Base-by-base conservation (phyloP, 2,113 vertebrate species). In the Lamprotornis superbus region DNA sequence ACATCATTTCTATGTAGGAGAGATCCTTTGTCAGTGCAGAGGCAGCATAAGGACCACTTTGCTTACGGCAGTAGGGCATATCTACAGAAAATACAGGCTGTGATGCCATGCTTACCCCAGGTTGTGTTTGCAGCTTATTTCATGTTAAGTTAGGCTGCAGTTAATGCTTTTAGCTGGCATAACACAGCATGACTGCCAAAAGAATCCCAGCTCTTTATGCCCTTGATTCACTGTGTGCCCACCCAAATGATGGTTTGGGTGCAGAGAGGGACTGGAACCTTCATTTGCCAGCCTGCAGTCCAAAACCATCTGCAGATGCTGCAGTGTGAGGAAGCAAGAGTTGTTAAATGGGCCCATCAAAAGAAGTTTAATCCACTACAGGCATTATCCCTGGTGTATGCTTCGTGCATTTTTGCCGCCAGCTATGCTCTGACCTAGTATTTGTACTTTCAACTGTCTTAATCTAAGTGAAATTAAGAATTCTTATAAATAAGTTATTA, bases 361-460 rank as follows among this genome's bases (percentile, higher is more conserved):
- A 86, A 91, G 33, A 70, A n/a, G 40, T 80, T 86, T 81, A 81
- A 78, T 86, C 49, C 40, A 42, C 73, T 83, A 14, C 12, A 10
- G 83, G 8, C n/a, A 25, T 75, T 70, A 64, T 74, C 59, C 47
- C 40, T 89, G 35, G 37, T 77, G 59, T 40, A 57, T 76, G 44
- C 47, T 94, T 83, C 77, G 57, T 74, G 75, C 35, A 35, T 83
- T 95, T 95, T 96, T 0, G 82, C 95, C 94, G 86, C 88, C 79
- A 92, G 93, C 96, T 87, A 76, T 83, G 52, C 61, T 86, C 69
- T 95, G 93, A 95, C 90, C 88, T 69, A 87, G 57, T 93, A 91
- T 93, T 89, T 94, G 30, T 89, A 87, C 89, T 93, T 89, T 39
- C 44, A 55, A 64, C 56, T 83, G 46, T 47, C 60, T 93, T 95